Percentiles rank a stretch among this genome's conserved stretches.
Conservation (phyloP, 1,140 invertebrate genomes). For the Pseudomyrmex dendroicus region DNA sequence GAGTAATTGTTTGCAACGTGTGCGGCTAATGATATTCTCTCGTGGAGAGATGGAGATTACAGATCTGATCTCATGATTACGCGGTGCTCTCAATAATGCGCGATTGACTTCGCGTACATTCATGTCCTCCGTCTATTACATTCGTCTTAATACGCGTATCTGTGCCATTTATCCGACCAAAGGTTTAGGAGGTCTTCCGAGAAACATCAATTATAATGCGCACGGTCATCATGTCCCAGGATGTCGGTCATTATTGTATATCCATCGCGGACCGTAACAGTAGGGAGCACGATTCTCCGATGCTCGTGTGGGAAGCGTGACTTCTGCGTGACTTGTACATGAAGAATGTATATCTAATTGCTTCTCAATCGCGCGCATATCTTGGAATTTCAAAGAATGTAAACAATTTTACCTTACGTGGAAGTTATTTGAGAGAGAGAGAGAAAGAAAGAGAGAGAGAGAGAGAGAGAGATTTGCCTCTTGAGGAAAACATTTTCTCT, state of each 20-base stretch:
- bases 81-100: constrained; percentile 21
- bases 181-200: constrained; percentile 56
- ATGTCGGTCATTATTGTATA: constrained; percentile 65
- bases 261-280: constrained; percentile 20
- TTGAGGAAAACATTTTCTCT: too few species aligned
- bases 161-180: constrained; percentile 8
- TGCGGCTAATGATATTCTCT: neutral
- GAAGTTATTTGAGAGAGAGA: too few species aligned
- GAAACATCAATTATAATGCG: constrained; percentile 42
- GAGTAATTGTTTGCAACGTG: neutral
- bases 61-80: constrained; percentile 1
- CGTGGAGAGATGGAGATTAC: constrained; percentile 1
- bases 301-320: neutral
- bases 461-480: too few species aligned
- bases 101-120: neutral
- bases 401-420: too few species aligned
- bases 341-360: too few species aligned
- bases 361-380: too few species aligned
- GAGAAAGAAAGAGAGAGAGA: too few species aligned
- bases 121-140: neutral
- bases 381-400: too few species aligned
- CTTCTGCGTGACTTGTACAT: neutral
- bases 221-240: constrained; percentile 37
- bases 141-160: constrained; percentile 20
- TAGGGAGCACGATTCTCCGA: constrained; percentile 26